A percentile compares a stretch with the other conserved stretches of the same genome.
Conservation (phyloP, 1,140 invertebrate species). For the Rhizoglyphus robini region DNA sequence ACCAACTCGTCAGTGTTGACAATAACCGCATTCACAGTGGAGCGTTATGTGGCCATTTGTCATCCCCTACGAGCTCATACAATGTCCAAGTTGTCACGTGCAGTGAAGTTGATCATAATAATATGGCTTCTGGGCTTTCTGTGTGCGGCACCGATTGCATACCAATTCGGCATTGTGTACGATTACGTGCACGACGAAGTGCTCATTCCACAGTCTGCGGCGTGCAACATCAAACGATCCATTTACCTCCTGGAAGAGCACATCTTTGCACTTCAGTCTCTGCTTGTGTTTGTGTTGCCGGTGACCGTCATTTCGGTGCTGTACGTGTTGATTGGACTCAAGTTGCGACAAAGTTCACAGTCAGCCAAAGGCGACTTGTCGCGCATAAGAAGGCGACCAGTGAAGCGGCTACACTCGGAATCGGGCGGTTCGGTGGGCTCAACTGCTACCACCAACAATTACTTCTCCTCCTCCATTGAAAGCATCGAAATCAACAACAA, state of each 20-base stretch:
- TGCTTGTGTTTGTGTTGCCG: conserved; percentile 67
- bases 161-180: conserved; percentile 34
- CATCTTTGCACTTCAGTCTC: conserved; percentile 64
- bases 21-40: conserved; percentile 83
- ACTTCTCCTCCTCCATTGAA: not conserved
- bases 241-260: conserved; percentile 35
- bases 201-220: conserved; percentile 13
- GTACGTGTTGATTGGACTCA: conserved; percentile 41
- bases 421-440: not conserved
- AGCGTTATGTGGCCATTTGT: conserved; percentile 84
- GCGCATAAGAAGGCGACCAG: not conserved
- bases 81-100: conserved; percentile 34
- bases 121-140: conserved; percentile 33
- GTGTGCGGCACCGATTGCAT: conserved; percentile 41
- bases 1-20: conserved; percentile 84
- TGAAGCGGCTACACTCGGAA: not conserved
- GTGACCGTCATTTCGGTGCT: conserved; percentile 71
- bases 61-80: conserved; percentile 54
- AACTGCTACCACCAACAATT: not conserved
- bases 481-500: not conserved
- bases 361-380: not conserved
- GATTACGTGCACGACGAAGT: not conserved
- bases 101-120: conserved; percentile 33
- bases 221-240: conserved; percentile 23
- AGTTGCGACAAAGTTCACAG: conserved; percentile 14